Percentiles rank a stretch among this genome's conserved stretches.
phyloP scores from a whole-genome alignment of 2,113 vertebrate genomes.

The Nothobranchius furzeri region DNA sequence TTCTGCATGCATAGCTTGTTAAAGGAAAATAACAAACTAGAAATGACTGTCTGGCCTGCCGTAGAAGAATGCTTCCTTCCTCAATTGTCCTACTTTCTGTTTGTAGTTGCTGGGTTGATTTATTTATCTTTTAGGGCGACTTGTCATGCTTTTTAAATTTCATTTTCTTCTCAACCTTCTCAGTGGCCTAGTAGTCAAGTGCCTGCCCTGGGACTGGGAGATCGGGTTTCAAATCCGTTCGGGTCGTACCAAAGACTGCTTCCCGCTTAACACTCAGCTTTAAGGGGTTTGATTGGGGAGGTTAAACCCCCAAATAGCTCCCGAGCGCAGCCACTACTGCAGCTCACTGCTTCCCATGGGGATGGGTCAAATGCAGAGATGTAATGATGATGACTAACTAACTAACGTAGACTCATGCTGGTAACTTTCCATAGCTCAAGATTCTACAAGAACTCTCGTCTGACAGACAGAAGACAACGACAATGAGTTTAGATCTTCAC shows the following conservation, averaged over 20 bases:
- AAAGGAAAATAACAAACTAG: constrained; percentile 48
- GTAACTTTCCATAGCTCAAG: constrained; percentile 27
- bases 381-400: no score
- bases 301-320: no score
- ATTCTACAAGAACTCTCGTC: constrained; percentile 25
- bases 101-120: constrained; percentile 62
- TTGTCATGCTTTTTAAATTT: constrained; percentile 30
- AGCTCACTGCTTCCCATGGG: no score
- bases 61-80: constrained; percentile 44
- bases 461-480: constrained; percentile 15
- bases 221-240: no score
- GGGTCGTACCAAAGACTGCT: no score
- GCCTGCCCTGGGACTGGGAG: no score
- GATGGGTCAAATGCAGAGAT: no score
- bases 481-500: constrained; percentile 52
- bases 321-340: no score
- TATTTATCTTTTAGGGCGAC: constrained; percentile 60
- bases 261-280: no score
- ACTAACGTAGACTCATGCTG: no score
- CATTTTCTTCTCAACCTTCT: constrained; percentile 13
- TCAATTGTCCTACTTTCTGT: constrained; percentile 67
- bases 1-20: constrained; percentile 44
- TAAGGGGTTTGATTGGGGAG: no score
- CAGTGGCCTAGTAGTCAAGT: no score
- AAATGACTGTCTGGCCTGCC: constrained; percentile 46